Conservation (phyloP, 2,797 vertebrate species). For the Octomys mimax region DNA sequence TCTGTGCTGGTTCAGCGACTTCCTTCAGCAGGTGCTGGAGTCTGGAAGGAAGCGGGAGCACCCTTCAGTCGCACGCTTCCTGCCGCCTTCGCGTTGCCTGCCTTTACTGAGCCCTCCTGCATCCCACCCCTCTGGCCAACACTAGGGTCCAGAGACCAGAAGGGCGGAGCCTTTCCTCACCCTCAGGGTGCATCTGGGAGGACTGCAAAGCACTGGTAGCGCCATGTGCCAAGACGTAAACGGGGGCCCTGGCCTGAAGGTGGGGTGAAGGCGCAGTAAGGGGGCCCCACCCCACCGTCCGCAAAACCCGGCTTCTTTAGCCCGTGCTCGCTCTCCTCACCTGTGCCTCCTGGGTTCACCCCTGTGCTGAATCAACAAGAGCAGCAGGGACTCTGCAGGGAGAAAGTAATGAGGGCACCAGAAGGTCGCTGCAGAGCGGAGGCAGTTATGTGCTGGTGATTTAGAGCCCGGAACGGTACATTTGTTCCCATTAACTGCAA, state of each 20-base stretch:
- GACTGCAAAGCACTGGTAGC: background rate
- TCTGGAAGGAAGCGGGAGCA: background rate
- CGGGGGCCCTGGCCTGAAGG: background rate
- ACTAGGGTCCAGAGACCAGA: background rate
- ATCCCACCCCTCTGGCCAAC: background rate
- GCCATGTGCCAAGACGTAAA: background rate
- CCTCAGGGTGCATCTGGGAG: background rate
- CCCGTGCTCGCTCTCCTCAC: background rate
- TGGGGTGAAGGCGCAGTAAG: background rate
- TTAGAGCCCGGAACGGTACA: constrained; percentile 56
- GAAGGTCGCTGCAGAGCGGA: constrained; percentile 79
- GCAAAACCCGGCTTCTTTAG: background rate
- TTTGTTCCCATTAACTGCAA: constrained; percentile 85
- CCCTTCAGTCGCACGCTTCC: background rate
- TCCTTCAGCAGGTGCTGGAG: background rate
- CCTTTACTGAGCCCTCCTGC: background rate
- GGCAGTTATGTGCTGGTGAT: constrained; percentile 79
- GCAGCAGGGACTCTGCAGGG: constrained; percentile 43
- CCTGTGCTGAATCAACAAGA: constrained; percentile 80
- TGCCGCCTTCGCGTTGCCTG: background rate
- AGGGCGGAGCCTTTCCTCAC: background rate
- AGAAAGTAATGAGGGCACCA: constrained; percentile 75
- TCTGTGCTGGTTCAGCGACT: background rate
- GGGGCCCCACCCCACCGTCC: background rate
- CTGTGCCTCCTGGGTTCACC: background rate